Percentiles rank a stretch among this genome's conserved stretches.
Conservation (phyloP, 2,797 vertebrate genomes). For the Scomberomorus guttatus region DNA sequence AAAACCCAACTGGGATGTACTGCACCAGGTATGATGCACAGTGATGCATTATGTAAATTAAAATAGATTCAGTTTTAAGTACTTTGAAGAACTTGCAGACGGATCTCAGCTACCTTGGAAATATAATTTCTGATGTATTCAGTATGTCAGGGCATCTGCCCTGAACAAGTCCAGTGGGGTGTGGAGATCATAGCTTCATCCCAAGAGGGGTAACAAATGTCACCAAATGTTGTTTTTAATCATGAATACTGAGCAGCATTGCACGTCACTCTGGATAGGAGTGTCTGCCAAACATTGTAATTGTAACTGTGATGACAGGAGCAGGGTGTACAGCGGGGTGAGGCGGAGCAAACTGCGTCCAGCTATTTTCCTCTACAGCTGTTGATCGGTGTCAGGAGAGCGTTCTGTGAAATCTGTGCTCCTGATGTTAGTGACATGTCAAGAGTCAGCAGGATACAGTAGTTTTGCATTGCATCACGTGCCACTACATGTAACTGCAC, state of each 20-base stretch:
- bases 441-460: constrained; percentile 28
- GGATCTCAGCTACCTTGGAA: not conserved
- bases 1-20: constrained; percentile 41
- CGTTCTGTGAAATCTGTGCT: constrained; percentile 20
- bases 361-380: constrained; percentile 20
- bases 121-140: constrained; percentile 25
- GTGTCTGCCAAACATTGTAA: constrained; percentile 31
- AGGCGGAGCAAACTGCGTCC: constrained; percentile 3
- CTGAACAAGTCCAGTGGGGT: constrained; percentile 9
- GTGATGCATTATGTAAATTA: constrained; percentile 13
- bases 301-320: constrained; percentile 40
- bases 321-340: constrained; percentile 34
- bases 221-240: constrained; percentile 33
- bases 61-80: constrained; percentile 19
- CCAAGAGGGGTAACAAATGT: constrained; percentile 35
- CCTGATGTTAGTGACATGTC: constrained; percentile 28
- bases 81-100: not conserved
- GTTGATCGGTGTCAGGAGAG: constrained; percentile 33
- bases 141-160: constrained; percentile 5
- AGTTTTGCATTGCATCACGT: constrained; percentile 9
- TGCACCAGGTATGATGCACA: constrained; percentile 18
- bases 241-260: constrained; percentile 34
- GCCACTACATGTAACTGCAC: not conserved
- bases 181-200: constrained; percentile 23
- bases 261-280: constrained; percentile 26